Conservation (phyloP, 2,797 vertebrate genomes). For the Melanotaenia maccullochi region DNA sequence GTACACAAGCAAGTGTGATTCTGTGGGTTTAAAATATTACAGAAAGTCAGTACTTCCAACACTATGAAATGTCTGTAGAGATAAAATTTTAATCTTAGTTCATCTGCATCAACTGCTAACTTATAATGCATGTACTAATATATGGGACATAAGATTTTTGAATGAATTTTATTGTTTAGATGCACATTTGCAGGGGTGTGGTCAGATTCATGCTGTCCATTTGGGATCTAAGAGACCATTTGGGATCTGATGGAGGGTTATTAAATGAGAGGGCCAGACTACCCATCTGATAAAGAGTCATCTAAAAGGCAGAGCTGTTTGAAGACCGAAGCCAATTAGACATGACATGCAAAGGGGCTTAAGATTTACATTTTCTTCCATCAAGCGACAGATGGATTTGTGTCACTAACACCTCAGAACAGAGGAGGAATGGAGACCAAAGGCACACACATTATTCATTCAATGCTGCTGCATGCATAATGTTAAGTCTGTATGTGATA, state of each 20-base stretch:
- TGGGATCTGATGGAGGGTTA: slow-evolving; percentile 45
- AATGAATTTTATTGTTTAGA: slow-evolving; percentile 19
- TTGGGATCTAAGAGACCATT: slow-evolving; percentile 48
- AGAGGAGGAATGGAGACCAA: slow-evolving; percentile 73
- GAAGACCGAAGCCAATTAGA: slow-evolving; percentile 74
- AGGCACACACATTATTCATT: slow-evolving; percentile 76
- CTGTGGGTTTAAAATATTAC: not conserved
- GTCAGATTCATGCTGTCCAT: slow-evolving; percentile 31
- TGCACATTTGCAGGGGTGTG: slow-evolving; percentile 18
- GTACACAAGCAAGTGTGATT: not conserved
- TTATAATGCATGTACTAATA: not conserved
- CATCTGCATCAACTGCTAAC: not conserved
- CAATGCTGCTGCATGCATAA: slow-evolving; percentile 72
- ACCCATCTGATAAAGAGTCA: slow-evolving; percentile 66
- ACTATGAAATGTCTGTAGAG: not conserved
- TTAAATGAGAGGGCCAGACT: slow-evolving; percentile 52
- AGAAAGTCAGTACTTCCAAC: not conserved
- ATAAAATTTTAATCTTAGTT: not conserved
- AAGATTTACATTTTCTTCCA: slow-evolving; percentile 80
- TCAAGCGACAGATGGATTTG: slow-evolving; percentile 80
- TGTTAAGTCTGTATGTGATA: slow-evolving; percentile 63
- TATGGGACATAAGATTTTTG: not conserved
- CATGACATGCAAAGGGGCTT: slow-evolving; percentile 71
- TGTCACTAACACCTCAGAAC: slow-evolving; percentile 74
- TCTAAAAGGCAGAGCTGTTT: slow-evolving; percentile 72